Base-by-base conservation (phyloP, 2,888 invertebrate genomes). In the Acheta domesticus region DNA sequence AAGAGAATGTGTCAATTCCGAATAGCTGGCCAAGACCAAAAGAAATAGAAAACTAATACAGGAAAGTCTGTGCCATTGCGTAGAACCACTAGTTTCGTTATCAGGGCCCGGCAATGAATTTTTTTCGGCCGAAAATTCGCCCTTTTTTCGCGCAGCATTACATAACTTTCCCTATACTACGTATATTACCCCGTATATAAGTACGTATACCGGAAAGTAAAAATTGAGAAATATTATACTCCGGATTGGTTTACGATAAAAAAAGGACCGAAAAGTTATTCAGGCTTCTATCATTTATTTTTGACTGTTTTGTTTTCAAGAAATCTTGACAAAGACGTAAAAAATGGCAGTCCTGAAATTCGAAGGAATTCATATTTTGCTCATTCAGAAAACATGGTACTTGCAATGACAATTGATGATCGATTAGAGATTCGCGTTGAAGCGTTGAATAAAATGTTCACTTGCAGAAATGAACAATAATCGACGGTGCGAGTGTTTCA, bases 321-420 rank as follows among this genome's bases (percentile, higher is more conserved):
- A 73, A 77, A 78, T 79, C 75, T 83, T n/a, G 21, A 36, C 12
- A 76, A 75, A 75, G 49, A 77, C 49, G 14, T 81, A 79, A 49
- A 78, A 81, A 79, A 12, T 14, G 79, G 84, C 12, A 82, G 83
- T 82, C 81, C 82, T 48, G 83, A 83, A 36, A 83, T 84, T 80
- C 80, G 82, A 76, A 77, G 83, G 74, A 84, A 84, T 77, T 81
- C 80, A 74, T 83, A 81, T 78, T 84, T 83, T 80, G 84, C 83
- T 12, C 84, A 85, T 80, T 82, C 83, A 11, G 84, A 84, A 82
- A 84, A 84, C 77, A n/a, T 84, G 77, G 78, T 84, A 48, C 73
- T 84, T n/a, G 83, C 83, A 62, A 62, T 62, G 2, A 62, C 5
- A 2, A n/a, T n/a, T n/a, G n/a, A n/a, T n/a, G n/a, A n/a, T n/a